phyloP scores from a whole-genome alignment of 2,797 vertebrate genomes.

The Rachycentron canadum region DNA sequence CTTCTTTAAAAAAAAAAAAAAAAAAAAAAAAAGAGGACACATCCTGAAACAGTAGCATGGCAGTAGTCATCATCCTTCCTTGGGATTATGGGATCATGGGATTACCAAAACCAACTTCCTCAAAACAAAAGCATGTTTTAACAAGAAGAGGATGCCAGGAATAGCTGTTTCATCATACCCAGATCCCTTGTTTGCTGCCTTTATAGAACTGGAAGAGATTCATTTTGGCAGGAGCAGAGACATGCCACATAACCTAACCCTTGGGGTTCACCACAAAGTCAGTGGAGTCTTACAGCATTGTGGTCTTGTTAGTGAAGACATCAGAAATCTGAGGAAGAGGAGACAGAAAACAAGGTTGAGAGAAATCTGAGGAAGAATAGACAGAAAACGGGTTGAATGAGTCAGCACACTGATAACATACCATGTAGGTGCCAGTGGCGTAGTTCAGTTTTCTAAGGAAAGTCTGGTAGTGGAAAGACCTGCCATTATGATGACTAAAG shows the following conservation, averaged over 20 bases:
- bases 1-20: no score
- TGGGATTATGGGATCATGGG: no score
- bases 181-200: background rate
- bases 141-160: no score
- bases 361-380: background rate
- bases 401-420: no score
- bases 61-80: no score
- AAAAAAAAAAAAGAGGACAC: no score
- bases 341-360: background rate
- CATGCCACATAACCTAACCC: constrained; percentile 95
- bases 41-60: no score
- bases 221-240: constrained; percentile 72
- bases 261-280: constrained; percentile 92
- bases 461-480: constrained; percentile 90
- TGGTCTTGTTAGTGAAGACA: constrained; percentile 81
- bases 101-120: no score
- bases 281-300: constrained; percentile 80
- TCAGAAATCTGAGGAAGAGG: constrained; percentile 84
- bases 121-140: no score
- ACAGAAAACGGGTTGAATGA: no score
- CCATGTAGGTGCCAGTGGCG: constrained; percentile 80
- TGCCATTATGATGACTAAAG: constrained; percentile 91
- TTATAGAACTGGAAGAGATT: constrained; percentile 26
- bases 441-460: constrained; percentile 88
- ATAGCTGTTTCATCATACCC: background rate